These are phyloP conservation scores for Pachycephus smyrnensis DNA, from an alignment of 2,888 invertebrate species.

Conservation along the genomic window DNA sequence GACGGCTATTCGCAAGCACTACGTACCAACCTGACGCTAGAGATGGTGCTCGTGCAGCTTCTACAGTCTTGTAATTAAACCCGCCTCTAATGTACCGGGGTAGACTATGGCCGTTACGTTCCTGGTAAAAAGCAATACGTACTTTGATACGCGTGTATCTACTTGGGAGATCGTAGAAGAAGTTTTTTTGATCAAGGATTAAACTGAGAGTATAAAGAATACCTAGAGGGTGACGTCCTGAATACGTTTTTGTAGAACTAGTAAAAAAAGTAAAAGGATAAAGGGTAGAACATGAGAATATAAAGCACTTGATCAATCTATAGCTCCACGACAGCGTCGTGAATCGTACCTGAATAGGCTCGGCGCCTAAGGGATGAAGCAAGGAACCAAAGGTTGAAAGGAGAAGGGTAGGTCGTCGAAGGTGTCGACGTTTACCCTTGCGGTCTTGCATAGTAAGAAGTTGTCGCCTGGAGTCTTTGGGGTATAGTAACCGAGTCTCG, in stretches of 20 bases:
- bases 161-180: background rate
- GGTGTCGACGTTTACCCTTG: conserved; percentile 13
- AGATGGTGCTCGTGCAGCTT: conserved; percentile 25
- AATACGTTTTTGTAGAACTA: background rate
- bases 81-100: conserved; percentile 47
- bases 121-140: background rate
- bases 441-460: conserved; percentile 46
- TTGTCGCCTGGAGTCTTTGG: conserved; percentile 35
- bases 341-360: background rate
- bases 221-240: background rate
- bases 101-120: conserved; percentile 38
- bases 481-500: conserved; percentile 59
- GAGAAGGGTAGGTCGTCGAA: background rate
- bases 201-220: background rate
- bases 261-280: background rate
- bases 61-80: conserved; percentile 48
- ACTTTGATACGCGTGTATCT: background rate
- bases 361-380: background rate
- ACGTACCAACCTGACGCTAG: conserved; percentile 9
- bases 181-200: background rate
- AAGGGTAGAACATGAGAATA: background rate
- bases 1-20: conserved; percentile 44
- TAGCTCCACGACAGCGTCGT: background rate
- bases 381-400: background rate
- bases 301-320: background rate